Evolutionary conservation across 2,113 vertebrate genomes (phyloP).

Genomic region (Aspiorhynchus laticeps): DNA sequence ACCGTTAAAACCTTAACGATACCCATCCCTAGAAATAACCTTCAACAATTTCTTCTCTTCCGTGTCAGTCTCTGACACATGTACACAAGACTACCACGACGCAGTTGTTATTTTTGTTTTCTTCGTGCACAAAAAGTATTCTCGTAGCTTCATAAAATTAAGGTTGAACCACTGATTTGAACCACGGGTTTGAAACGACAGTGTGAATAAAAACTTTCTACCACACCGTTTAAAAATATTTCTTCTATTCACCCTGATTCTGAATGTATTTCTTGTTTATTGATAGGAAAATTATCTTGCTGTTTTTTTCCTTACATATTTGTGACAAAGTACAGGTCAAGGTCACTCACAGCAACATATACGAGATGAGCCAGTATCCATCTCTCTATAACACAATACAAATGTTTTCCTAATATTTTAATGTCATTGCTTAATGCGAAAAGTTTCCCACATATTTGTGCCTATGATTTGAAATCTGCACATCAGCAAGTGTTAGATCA

Average conservation of each 20-base stretch:
- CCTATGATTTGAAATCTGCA: neutral
- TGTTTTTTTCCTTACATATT: neutral
- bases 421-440: neutral
- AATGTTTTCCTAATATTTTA: neutral
- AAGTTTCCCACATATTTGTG: neutral
- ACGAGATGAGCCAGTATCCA: neutral
- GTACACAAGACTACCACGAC: no score
- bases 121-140: no score
- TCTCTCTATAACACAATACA: neutral
- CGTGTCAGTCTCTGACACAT: no score
- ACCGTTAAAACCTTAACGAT: no score
- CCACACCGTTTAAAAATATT: neutral
- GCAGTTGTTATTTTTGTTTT: no score
- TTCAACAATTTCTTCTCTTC: no score
- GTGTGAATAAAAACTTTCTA: neutral
- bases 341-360: neutral
- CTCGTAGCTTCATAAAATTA: no score
- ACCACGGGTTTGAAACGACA: no score
- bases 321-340: neutral
- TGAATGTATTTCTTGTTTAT: neutral
- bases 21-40: no score
- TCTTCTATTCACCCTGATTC: neutral
- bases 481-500: neutral
- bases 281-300: neutral
- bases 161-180: no score